Evolutionary conservation across 2,797 vertebrate genomes (phyloP), one percentile per base, ranked within the genome.

Genomic region (Sebastes trivittatus): DNA sequence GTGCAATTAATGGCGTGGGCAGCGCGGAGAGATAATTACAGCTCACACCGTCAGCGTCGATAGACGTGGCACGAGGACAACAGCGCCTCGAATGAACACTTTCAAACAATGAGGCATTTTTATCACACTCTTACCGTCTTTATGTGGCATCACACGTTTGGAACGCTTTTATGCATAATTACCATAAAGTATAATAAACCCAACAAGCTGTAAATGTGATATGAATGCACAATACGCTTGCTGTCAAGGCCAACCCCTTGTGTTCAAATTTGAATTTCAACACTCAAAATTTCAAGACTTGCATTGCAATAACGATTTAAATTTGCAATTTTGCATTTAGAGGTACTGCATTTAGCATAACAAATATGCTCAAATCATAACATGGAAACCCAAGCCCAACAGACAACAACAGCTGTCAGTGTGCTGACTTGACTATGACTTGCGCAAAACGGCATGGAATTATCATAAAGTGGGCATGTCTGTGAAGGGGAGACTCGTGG

Each of bases 21-120:
- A 71, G 66, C 4, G 5, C 27, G 34, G 67, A 49, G 67, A 60
- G 82, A 84, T 89, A 87, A 91, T 87, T 80, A 90, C 70, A 66
- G 11, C 77, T 78, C 74, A 25, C 66, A 52, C 70, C 74, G 73
- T 54, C 30, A 5, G 46, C 69, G 80, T 81, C 70, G 77, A 73
- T 76, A 84, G 67, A 73, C 1, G 23, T 52, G 67, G 52, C 70
- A 64, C 58, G 38, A 38, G 49, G 72, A 80, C 77, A 71, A 77
- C 70, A 25, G 49, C 22, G 27, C 29, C 63, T 75, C 34, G 11
- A 58, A 68, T 62, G 6, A 76, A 66, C 38, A 42, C 58, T 64
- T 80, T 81, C n/a, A 82, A 82, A 84, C 58, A 73, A 60, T 56
- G 6, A 58, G 6, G 13, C 22, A 7, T 54, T 79, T 69, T 59